These are phyloP conservation scores for Mystacides longicornis DNA, from an alignment of 2,888 invertebrate species.

Conservation along the genomic window DNA sequence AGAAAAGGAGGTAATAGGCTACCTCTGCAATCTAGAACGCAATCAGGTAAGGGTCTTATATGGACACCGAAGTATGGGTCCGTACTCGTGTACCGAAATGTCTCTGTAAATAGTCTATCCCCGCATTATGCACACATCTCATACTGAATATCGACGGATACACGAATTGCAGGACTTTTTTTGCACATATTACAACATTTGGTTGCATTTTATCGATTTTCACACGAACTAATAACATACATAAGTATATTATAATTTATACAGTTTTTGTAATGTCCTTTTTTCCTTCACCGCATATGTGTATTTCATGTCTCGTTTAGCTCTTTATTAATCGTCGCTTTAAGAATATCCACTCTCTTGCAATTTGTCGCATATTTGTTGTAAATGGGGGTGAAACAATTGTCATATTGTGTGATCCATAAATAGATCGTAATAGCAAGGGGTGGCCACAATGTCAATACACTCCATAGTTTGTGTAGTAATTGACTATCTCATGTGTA, in stretches of 20 bases:
- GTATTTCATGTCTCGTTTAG: too few relatives aligned
- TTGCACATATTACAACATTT: background rate
- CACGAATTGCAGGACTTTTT: too few relatives aligned
- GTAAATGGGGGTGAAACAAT: background rate
- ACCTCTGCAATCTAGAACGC: conserved; percentile 72
- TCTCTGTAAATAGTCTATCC: background rate
- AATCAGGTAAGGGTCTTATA: conserved; percentile 57
- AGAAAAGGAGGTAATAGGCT: conserved; percentile 87
- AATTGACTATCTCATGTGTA: background rate
- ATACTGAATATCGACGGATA: too few relatives aligned
- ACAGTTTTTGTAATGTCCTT: background rate
- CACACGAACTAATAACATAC: background rate
- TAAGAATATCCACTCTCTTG: too few relatives aligned
- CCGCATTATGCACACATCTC: background rate
- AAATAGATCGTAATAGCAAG: background rate
- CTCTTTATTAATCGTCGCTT: too few relatives aligned
- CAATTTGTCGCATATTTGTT: too few relatives aligned
- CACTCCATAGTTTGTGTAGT: background rate
- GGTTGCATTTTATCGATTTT: background rate
- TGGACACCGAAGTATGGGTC: background rate
- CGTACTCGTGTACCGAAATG: background rate
- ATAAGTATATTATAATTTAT: conserved; percentile 1
- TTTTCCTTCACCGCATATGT: background rate
- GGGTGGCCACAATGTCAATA: background rate
- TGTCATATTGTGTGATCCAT: conserved; percentile 1